Base-by-base conservation (phyloP, 2,888 invertebrate genomes). In the Dyspetes luteomarginatus region DNA sequence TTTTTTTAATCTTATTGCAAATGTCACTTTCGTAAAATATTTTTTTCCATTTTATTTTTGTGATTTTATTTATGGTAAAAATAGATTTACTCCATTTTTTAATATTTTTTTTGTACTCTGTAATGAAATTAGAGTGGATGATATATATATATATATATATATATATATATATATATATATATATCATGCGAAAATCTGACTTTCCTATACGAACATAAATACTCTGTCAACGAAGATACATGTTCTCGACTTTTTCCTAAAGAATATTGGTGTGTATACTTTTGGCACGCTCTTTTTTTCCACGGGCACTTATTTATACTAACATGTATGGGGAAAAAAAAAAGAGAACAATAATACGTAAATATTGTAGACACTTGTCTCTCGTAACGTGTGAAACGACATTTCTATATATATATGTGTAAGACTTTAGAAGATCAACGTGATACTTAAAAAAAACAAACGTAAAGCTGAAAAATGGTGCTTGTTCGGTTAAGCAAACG, bases 391-490 rank as follows among this genome's bases (percentile, higher is more conserved):
- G 41, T 77, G 56, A 77, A 76, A 77, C 48, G 19, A 60, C 36
- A 72, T 75, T 62, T 67, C 69, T 74, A 65, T 65, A 56, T 52
- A 68, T 45, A 45, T 64, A 55, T n/a, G n/a, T n/a, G n/a, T 68
- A 58, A 45, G 45, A 50, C 50, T 26, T 67, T 67, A 15, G 41
- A 65, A 72, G 48, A 64, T 52, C 67, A 12, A 62, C 30, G 58
- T 72, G 60, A 76, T 72, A 72, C 28, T 50, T 69, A 64, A 28
- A 30, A 64, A 56, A 43, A 62, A 56, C 41, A 52, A 77, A 73
- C 24, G 72, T 76, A 78, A 68, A 77, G 77, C 81, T 81, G 81
- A 81, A 56, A 73, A 73, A 64, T 81, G 81, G 81, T 81, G 81
- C 76, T 81, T 77, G 62, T 64, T 68, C 67, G 60, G 52, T 55